Evolutionary conservation across 2,888 invertebrate species (phyloP).

Genomic region (Metalampra italica): DNA sequence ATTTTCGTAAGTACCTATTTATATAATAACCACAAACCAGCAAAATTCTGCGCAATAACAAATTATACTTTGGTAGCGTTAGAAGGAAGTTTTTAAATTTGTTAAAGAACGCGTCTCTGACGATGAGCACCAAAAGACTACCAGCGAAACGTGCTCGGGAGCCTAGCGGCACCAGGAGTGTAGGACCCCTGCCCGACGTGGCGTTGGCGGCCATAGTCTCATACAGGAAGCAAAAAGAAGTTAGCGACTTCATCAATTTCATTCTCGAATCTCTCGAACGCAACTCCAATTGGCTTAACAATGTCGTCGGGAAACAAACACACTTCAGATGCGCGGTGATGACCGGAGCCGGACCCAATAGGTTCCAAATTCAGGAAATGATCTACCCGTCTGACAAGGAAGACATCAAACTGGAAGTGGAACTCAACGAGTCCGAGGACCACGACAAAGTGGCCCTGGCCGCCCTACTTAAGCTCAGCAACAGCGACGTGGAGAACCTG

Average conservation of each 20-base stretch:
- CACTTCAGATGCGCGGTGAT: constrained; percentile 60
- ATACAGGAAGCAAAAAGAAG: constrained; percentile 59
- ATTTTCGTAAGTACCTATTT: neutral
- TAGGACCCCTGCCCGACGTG: constrained; percentile 47
- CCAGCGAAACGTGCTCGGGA: constrained; percentile 35
- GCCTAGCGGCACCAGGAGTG: constrained; percentile 21
- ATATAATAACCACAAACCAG: constrained; percentile 21
- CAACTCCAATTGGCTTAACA: constrained; percentile 60
- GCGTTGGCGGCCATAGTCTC: constrained; percentile 61
- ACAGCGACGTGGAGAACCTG: constrained; percentile 47
- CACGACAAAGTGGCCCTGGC: constrained; percentile 64
- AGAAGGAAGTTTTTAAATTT: constrained; percentile 40
- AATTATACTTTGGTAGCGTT: constrained; percentile 34
- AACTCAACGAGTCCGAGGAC: constrained; percentile 60
- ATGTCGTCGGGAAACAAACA: constrained; percentile 45
- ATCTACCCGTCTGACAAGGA: constrained; percentile 55
- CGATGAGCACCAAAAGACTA: constrained; percentile 38
- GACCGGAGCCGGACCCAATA: constrained; percentile 63
- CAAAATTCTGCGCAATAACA: constrained; percentile 53
- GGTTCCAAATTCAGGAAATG: constrained; percentile 60
- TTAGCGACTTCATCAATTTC: constrained; percentile 57
- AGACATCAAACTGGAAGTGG: constrained; percentile 57
- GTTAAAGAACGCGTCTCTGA: constrained; percentile 28
- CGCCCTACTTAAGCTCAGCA: constrained; percentile 50
- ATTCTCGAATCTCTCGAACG: constrained; percentile 54